These are phyloP conservation scores for Nannoperca obscura DNA, from an alignment of 2,797 vertebrate genomes.

Conservation along the genomic window DNA sequence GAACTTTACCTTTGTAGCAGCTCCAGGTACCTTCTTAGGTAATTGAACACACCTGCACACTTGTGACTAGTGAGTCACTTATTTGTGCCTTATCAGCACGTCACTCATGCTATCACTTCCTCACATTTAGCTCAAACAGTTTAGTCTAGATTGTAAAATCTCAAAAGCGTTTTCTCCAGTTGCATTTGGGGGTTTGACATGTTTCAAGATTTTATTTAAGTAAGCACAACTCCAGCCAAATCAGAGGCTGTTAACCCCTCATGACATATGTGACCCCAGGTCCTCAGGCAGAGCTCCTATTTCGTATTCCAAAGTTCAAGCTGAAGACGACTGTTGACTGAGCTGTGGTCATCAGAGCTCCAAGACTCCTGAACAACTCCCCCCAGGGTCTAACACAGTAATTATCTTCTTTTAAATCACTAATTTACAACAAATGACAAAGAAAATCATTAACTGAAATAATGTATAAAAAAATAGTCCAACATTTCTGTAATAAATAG, in stretches of 20 bases:
- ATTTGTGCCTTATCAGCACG: not conserved
- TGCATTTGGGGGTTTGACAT: not conserved
- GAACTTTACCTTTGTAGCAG: not conserved
- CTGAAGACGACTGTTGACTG: not conserved
- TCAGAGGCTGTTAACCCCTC: not conserved
- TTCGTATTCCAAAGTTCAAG: not conserved
- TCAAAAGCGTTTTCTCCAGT: not conserved
- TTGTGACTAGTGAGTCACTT: conserved; percentile 6
- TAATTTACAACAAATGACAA: not conserved
- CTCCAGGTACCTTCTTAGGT: conserved; percentile 12
- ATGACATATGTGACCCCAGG: not conserved
- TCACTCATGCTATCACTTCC: not conserved
- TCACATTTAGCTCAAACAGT: not conserved
- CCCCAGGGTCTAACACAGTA: not conserved
- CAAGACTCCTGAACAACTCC: not conserved
- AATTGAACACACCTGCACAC: not conserved
- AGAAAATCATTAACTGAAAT: not conserved
- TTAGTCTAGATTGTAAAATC: not conserved
- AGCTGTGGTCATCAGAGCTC: not conserved
- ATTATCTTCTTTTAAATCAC: not conserved
- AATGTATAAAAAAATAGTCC: too few species aligned
- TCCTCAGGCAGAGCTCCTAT: fast-evolving
- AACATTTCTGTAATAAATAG: not conserved
- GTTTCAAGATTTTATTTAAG: not conserved
- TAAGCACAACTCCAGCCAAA: not conserved